Evolutionary conservation across 2,113 vertebrate species (phyloP).

Genomic region (Prolemur simus): DNA sequence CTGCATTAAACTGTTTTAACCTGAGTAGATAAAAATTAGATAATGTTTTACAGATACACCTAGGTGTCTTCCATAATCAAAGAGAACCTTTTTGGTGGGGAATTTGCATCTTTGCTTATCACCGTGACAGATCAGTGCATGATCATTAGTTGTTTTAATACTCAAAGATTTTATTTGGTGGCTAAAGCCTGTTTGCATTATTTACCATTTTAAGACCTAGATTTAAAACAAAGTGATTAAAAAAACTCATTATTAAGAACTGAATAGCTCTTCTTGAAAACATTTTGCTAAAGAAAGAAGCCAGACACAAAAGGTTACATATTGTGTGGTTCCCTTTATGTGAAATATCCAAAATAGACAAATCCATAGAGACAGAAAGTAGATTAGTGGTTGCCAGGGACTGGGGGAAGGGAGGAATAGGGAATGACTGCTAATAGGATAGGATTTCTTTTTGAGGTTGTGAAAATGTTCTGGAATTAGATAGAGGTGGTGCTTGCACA

Average conservation of each 20-base stretch:
- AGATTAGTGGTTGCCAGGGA: background rate
- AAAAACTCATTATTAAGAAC: background rate
- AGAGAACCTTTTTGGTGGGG: background rate
- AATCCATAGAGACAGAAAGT: background rate
- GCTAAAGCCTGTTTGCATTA: background rate
- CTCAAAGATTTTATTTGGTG: background rate
- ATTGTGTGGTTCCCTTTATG: background rate
- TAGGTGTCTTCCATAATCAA: background rate
- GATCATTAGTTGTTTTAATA: conserved; percentile 33
- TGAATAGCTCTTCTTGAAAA: conserved; percentile 30
- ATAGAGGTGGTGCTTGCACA: background rate
- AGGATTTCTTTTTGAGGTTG: conserved; percentile 26
- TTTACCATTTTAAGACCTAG: conserved; percentile 19
- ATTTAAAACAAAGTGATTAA: background rate
- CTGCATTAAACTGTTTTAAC: background rate
- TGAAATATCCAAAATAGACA: background rate
- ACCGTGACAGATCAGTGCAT: background rate
- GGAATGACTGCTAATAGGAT: background rate
- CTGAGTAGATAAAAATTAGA: conserved; percentile 5
- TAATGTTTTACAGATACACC: conserved; percentile 6
- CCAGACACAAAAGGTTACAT: background rate
- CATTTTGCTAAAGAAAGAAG: background rate
- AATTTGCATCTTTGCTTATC: background rate
- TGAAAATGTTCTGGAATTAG: conserved; percentile 6
- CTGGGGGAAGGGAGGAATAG: background rate